Percentiles rank a stretch among this genome's conserved stretches.
Evolutionary conservation across 2,888 invertebrate species (phyloP).

Genomic region (Apamea epomidion): DNA sequence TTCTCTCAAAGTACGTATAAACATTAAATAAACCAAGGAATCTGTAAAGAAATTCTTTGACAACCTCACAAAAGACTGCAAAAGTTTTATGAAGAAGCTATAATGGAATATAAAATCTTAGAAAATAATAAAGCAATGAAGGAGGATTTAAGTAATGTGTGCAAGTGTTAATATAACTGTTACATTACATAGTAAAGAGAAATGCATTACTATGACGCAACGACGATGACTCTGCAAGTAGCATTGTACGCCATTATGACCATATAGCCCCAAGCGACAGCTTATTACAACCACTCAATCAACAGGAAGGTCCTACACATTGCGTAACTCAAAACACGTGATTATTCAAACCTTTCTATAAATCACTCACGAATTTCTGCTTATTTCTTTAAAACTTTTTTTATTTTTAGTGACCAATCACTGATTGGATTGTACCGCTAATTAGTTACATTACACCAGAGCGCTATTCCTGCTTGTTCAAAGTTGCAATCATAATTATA

Average conservation of each 20-base stretch:
- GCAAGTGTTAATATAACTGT: conserved; percentile 1
- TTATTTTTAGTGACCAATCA: background rate
- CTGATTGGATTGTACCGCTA: background rate
- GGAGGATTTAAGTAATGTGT: background rate
- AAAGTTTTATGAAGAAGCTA: background rate
- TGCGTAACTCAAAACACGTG: conserved; percentile 26
- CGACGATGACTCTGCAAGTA: conserved; percentile 44
- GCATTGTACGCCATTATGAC: background rate
- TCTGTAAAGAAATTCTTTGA: background rate
- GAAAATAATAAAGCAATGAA: conserved; percentile 20
- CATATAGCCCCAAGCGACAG: conserved; percentile 18
- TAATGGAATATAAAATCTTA: conserved; percentile 15
- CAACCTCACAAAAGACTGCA: background rate
- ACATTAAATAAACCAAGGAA: background rate
- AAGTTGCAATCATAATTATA: no score
- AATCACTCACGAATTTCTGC: background rate
- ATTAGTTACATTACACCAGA: background rate
- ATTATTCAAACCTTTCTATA: conserved; percentile 18
- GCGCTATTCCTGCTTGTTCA: background rate
- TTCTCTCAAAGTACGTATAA: background rate
- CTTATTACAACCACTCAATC: conserved; percentile 15
- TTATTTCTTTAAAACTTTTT: conserved; percentile 9
- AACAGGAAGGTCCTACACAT: conserved; percentile 27
- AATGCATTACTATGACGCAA: conserved; percentile 53
- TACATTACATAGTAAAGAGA: conserved; percentile 44